Conservation (phyloP, 2,797 vertebrate species). For the Delichon dasypus region DNA sequence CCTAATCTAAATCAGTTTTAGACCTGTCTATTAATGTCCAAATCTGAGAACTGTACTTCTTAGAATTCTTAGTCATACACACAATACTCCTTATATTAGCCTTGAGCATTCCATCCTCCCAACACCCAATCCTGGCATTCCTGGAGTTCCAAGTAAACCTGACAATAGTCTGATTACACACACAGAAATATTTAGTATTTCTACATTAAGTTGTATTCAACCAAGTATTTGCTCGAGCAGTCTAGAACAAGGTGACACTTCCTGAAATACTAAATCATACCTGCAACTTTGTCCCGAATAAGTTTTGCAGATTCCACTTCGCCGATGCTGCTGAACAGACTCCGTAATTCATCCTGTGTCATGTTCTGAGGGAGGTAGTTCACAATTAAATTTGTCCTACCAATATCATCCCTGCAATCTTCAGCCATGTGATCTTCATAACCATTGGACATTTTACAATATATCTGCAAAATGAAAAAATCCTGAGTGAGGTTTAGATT, state of each 20-base stretch:
- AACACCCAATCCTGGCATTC: not conserved
- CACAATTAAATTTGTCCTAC: conserved; percentile 96
- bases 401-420: conserved; percentile 89
- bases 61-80: not conserved
- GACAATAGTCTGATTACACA: not conserved
- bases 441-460: conserved; percentile 94
- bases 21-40: not conserved
- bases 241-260: not conserved
- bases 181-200: not conserved
- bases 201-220: not conserved
- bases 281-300: conserved; percentile 97
- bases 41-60: not conserved
- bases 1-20: not conserved
- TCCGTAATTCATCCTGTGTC: conserved; percentile 96
- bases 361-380: conserved; percentile 99
- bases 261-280: conserved; percentile 71
- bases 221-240: not conserved
- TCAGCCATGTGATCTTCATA: conserved; percentile 99
- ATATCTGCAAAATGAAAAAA: conserved; percentile 61
- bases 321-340: conserved; percentile 96
- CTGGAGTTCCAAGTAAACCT: not conserved
- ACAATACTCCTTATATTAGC: not conserved
- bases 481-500: not conserved
- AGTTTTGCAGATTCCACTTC: conserved; percentile 98
- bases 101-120: not conserved